phyloP scores from a whole-genome alignment of 2,113 vertebrate genomes.

The Rhadina sibilatrix region DNA sequence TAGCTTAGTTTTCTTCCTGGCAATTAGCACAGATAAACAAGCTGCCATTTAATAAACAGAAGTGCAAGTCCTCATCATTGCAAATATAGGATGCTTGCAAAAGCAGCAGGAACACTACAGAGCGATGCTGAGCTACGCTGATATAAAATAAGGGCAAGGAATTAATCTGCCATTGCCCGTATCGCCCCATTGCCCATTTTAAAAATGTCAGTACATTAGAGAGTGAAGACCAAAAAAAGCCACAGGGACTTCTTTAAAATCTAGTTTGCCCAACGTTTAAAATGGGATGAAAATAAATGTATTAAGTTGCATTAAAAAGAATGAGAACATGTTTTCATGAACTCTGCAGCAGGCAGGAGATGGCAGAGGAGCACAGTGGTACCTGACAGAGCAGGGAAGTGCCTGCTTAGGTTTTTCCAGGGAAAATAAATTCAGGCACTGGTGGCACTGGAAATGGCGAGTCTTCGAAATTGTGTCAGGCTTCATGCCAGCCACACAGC shows the following conservation, averaged over 20 bases:
- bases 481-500: background rate
- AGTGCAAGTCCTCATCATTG: background rate
- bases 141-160: background rate
- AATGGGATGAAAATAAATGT: background rate
- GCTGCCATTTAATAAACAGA: background rate
- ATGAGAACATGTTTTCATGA: background rate
- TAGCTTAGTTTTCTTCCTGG: slow-evolving; percentile 15
- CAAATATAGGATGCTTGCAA: background rate
- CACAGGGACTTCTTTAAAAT: background rate
- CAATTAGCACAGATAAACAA: slow-evolving; percentile 38
- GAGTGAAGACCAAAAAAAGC: background rate
- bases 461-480: background rate
- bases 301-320: background rate
- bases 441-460: background rate
- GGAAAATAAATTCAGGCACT: background rate
- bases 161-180: background rate
- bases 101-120: background rate
- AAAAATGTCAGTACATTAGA: background rate
- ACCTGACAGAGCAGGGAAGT: background rate
- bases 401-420: background rate
- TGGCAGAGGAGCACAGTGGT: background rate
- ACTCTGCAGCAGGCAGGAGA: background rate
- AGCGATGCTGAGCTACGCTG: background rate
- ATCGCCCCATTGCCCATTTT: background rate
- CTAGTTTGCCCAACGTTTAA: rapidly evolving